A percentile compares a stretch with the other conserved stretches of the same genome.
Evolutionary conservation across 2,113 vertebrate species (phyloP).

Genomic region (Neodontobutis hainanensis): DNA sequence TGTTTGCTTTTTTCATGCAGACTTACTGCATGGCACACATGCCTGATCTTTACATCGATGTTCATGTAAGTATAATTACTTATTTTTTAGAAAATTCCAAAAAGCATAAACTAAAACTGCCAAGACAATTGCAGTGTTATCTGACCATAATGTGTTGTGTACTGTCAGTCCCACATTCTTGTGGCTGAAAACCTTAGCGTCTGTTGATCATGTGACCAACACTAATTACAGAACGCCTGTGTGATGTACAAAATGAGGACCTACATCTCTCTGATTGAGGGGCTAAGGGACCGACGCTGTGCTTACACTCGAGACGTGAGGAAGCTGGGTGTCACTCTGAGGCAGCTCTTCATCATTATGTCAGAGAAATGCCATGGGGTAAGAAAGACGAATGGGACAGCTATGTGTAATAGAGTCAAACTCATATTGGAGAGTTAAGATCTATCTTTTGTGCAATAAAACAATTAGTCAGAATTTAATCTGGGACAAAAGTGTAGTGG

Average conservation of each 20-base stretch:
- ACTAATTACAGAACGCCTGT: conserved; percentile 65
- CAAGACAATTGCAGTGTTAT: neutral
- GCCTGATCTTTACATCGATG: conserved; percentile 66
- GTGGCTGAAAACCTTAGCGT: conserved; percentile 1
- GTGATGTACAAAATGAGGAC: conserved; percentile 65
- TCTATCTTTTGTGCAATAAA: neutral
- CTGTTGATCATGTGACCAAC: neutral
- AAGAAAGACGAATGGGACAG: conserved; percentile 19
- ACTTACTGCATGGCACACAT: conserved; percentile 59
- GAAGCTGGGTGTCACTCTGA: conserved; percentile 34
- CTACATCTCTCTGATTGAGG: conserved; percentile 61
- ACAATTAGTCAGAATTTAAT: too few relatives aligned
- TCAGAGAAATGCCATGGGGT: conserved; percentile 67
- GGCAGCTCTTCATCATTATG: conserved; percentile 70
- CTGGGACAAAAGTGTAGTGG: too few relatives aligned
- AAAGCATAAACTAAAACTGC: too few relatives aligned
- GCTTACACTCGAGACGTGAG: conserved; percentile 54
- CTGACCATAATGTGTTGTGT: neutral
- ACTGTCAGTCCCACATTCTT: neutral
- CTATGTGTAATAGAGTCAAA: neutral
- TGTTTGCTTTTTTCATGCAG: conserved; percentile 29
- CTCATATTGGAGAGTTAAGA: neutral
- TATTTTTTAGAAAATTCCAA: too few relatives aligned
- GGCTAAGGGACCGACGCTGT: conserved; percentile 56
- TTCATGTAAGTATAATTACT: conserved; percentile 72